These are phyloP conservation scores for Stratiolaelaps scimitus DNA, from an alignment of 1,140 invertebrate genomes.

Conservation along the genomic window DNA sequence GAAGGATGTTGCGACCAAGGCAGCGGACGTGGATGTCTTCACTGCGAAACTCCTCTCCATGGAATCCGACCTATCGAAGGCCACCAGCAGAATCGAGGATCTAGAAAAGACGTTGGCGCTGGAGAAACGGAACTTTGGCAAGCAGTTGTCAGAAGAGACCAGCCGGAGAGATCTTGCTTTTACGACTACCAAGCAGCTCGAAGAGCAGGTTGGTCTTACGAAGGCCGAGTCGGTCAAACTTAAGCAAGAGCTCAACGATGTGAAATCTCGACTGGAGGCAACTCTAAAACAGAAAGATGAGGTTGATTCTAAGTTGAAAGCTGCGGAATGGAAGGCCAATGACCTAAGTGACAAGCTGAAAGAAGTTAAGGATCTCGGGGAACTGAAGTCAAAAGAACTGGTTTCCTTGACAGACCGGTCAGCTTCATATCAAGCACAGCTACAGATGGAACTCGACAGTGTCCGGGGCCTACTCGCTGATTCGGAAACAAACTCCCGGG, in stretches of 20 bases:
- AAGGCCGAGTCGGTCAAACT: too few relatives aligned
- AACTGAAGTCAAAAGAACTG: too few relatives aligned
- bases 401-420: too few relatives aligned
- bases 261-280: too few relatives aligned
- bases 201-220: neutral
- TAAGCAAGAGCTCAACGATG: too few relatives aligned
- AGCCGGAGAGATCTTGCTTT: neutral
- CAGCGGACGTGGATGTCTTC: neutral
- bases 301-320: too few relatives aligned
- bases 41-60: neutral
- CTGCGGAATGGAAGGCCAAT: too few relatives aligned
- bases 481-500: neutral
- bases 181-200: constrained; percentile 8
- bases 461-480: neutral
- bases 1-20: constrained; percentile 4
- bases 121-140: too few relatives aligned
- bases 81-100: too few relatives aligned
- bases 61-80: neutral
- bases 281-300: too few relatives aligned
- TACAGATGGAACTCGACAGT: neutral
- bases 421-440: neutral
- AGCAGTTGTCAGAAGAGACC: neutral
- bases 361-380: too few relatives aligned
- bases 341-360: too few relatives aligned
- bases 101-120: neutral